Evolutionary conservation across 1,140 invertebrate genomes (phyloP).

Genomic region (Lordiphosa collinella): DNA sequence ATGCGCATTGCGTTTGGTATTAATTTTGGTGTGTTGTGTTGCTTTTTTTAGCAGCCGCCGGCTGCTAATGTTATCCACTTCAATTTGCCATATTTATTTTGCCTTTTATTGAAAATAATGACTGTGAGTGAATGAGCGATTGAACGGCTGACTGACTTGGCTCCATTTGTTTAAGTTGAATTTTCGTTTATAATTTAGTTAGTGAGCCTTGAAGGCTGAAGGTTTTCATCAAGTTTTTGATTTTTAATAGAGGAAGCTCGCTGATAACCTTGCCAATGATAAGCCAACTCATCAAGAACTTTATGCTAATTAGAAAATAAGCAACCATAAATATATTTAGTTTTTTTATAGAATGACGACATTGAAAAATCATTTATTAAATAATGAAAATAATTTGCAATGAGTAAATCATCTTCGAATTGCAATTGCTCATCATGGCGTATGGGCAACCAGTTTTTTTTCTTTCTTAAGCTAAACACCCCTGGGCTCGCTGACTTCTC

Average conservation of each 20-base stretch:
- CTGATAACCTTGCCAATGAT: constrained; percentile 6
- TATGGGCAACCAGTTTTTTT: constrained; percentile 26
- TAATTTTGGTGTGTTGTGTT: constrained; percentile 4
- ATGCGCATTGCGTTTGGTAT: constrained; percentile 30
- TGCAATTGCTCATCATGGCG: constrained; percentile 22
- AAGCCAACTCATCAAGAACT: constrained; percentile 10
- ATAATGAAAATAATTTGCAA: constrained; percentile 4
- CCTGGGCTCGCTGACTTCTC: not conserved
- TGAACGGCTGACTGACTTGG: constrained; percentile 11
- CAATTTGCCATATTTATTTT: constrained; percentile 48
- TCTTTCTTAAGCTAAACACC: constrained; percentile 4
- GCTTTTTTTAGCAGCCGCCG: constrained; percentile 19
- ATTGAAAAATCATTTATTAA: constrained; percentile 19
- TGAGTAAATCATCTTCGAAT: constrained; percentile 1
- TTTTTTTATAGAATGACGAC: constrained; percentile 20
- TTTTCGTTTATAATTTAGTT: constrained; percentile 20
- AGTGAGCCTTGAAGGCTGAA: constrained; percentile 35
- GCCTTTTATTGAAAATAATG: constrained; percentile 44
- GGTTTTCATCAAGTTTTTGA: constrained; percentile 6
- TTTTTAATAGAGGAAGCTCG: constrained; percentile 5
- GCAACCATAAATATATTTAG: too few relatives aligned
- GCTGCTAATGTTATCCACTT: constrained; percentile 27
- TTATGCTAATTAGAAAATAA: constrained; percentile 8
- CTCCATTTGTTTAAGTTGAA: constrained; percentile 5
- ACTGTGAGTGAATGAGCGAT: constrained; percentile 20